phyloP scores from a whole-genome alignment of 1,140 invertebrate genomes.

The Sycophaga agraensis region DNA sequence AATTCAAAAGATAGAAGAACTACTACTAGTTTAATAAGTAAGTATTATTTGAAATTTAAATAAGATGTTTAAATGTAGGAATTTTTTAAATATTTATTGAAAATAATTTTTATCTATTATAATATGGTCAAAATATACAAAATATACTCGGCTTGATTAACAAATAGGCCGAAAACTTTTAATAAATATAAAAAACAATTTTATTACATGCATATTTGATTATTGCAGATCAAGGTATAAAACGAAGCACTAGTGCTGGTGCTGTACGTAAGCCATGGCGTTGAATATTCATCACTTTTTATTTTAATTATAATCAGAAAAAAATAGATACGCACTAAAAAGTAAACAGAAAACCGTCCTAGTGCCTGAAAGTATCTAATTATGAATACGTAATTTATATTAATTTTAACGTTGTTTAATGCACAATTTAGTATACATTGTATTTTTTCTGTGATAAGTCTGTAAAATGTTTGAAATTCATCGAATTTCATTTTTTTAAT shows the following conservation, averaged over 20 bases:
- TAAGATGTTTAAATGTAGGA: neutral
- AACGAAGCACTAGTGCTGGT: slow-evolving; percentile 51
- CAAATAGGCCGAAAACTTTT: neutral
- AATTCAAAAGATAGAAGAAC: slow-evolving; percentile 47
- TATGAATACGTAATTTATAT: slow-evolving; percentile 8
- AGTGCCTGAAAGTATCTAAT: slow-evolving; percentile 23
- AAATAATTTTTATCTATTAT: neutral
- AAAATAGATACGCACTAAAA: slow-evolving; percentile 24
- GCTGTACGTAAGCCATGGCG: slow-evolving; percentile 53
- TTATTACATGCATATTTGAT: slow-evolving; percentile 8
- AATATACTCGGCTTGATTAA: neutral
- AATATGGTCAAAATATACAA: neutral
- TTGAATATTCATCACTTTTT: too few relatives aligned
- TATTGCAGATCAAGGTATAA: slow-evolving; percentile 48
- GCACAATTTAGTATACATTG: neutral
- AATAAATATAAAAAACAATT: neutral
- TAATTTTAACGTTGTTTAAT: slow-evolving; percentile 7
- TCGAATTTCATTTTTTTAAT: slow-evolving; percentile 13
- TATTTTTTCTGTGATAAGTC: slow-evolving; percentile 26
- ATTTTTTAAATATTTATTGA: slow-evolving; percentile 1
- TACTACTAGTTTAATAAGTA: slow-evolving; percentile 44
- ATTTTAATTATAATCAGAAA: too few relatives aligned
- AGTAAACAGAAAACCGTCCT: slow-evolving; percentile 14
- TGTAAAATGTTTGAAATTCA: neutral
- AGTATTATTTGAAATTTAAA: slow-evolving; percentile 23